These are phyloP conservation scores for Steatornis caripensis DNA, from an alignment of 2,113 vertebrate genomes.

Conservation along the genomic window DNA sequence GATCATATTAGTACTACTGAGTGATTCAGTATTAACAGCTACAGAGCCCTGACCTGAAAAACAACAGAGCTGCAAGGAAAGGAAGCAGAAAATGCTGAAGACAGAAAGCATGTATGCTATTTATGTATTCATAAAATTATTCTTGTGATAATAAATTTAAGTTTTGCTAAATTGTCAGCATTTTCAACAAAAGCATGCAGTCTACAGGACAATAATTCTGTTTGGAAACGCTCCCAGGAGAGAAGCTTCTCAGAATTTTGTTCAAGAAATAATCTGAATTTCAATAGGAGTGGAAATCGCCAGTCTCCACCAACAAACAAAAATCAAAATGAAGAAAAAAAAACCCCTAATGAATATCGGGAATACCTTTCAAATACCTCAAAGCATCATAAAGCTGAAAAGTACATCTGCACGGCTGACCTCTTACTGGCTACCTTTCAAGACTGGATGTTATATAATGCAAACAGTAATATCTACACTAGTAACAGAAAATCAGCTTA, in stretches of 20 bases:
- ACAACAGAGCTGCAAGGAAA: background rate
- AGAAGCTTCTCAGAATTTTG: background rate
- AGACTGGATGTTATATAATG: background rate
- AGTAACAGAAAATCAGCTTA: constrained; percentile 41
- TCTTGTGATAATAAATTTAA: background rate
- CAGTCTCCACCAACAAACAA: background rate
- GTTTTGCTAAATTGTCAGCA: background rate
- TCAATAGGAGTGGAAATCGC: background rate
- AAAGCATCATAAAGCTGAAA: background rate
- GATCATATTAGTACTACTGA: background rate
- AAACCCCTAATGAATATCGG: background rate
- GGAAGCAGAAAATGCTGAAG: background rate
- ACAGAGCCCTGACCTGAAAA: background rate
- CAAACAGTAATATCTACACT: background rate
- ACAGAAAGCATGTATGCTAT: background rate
- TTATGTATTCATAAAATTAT: background rate
- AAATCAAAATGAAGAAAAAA: background rate
- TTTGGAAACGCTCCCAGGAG: background rate
- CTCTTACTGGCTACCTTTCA: background rate
- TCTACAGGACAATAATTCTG: background rate
- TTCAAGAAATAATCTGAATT: background rate
- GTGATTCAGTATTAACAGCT: background rate
- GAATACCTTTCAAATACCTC: background rate
- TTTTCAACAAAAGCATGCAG: background rate
- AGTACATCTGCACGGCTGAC: background rate